phyloP scores from a whole-genome alignment of 2,113 vertebrate genomes.

The Notothenia coriiceps region DNA sequence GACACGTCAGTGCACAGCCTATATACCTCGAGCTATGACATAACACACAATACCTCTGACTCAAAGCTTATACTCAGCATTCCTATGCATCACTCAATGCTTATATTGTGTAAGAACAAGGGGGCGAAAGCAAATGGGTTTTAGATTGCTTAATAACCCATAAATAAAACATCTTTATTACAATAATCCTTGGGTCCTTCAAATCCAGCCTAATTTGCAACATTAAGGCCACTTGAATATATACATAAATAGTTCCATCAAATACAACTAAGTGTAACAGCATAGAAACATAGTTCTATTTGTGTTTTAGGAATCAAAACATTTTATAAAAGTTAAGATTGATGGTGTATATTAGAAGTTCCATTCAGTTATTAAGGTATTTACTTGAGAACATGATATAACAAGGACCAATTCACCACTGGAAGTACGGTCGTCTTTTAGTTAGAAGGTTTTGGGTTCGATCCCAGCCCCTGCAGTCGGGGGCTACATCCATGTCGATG shows the following conservation, averaged over 20 bases:
- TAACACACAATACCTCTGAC: background rate
- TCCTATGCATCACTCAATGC: background rate
- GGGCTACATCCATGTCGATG: too few relatives aligned
- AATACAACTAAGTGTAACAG: too few relatives aligned
- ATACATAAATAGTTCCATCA: background rate
- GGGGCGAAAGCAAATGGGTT: background rate
- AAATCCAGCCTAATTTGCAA: background rate
- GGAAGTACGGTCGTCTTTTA: too few relatives aligned
- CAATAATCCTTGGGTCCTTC: background rate
- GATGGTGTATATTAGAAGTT: background rate
- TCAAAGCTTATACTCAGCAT: background rate
- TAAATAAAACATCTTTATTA: background rate
- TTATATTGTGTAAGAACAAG: slow-evolving; percentile 1
- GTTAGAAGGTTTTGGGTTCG: too few relatives aligned
- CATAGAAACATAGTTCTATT: too few relatives aligned
- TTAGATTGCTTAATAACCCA: background rate
- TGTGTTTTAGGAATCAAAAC: too few relatives aligned
- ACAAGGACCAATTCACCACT: background rate
- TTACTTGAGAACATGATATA: background rate
- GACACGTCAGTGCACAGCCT: slow-evolving; percentile 16
- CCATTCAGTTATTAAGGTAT: background rate
- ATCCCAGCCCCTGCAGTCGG: too few relatives aligned
- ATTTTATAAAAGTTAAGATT: too few relatives aligned
- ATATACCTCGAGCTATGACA: slow-evolving; percentile 13
- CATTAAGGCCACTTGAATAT: background rate